These are phyloP conservation scores for Elmis aenea DNA, from an alignment of 2,888 invertebrate species.

Conservation along the genomic window DNA sequence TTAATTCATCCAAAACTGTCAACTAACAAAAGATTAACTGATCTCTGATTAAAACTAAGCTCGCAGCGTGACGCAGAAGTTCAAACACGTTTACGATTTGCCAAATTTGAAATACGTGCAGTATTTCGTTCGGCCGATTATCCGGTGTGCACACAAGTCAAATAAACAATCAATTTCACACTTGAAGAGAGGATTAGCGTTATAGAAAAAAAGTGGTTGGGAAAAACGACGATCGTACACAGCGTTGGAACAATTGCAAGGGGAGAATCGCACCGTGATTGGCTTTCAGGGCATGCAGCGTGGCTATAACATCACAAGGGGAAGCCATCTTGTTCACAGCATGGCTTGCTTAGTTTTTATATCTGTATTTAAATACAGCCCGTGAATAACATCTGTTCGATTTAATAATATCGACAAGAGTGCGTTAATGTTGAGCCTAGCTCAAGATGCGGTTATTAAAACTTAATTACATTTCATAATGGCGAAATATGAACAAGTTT, in stretches of 20 bases:
- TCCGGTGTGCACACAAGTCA: slow-evolving; percentile 23
- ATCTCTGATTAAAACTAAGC: slow-evolving; percentile 18
- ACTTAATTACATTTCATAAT: too few species aligned
- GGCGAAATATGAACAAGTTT: too few species aligned
- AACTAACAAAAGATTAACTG: slow-evolving; percentile 23
- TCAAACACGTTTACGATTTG: slow-evolving; percentile 2
- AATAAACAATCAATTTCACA: slow-evolving; percentile 38
- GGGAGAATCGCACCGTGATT: slow-evolving; percentile 21
- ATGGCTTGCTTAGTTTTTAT: slow-evolving; percentile 17
- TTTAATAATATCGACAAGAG: background rate
- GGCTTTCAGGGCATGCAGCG: slow-evolving; percentile 16
- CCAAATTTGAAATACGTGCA: slow-evolving; percentile 9
- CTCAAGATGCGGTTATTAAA: too few species aligned
- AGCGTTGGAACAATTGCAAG: slow-evolving; percentile 19
- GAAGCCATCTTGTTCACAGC: slow-evolving; percentile 23
- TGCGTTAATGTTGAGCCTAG: background rate
- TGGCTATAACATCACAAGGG: slow-evolving; percentile 11
- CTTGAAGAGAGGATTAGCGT: slow-evolving; percentile 25
- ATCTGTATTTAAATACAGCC: slow-evolving; percentile 14
- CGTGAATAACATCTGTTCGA: slow-evolving; percentile 12
- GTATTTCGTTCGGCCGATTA: slow-evolving; percentile 17
- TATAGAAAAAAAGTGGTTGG: slow-evolving; percentile 14
- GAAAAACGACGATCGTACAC: slow-evolving; percentile 17
- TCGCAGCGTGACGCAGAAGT: slow-evolving; percentile 9
- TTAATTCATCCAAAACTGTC: slow-evolving; percentile 21